A percentile compares a stretch with the other conserved stretches of the same genome.
Evolutionary conservation across 2,888 invertebrate species (phyloP).

Genomic region (Corbicula japonica): DNA sequence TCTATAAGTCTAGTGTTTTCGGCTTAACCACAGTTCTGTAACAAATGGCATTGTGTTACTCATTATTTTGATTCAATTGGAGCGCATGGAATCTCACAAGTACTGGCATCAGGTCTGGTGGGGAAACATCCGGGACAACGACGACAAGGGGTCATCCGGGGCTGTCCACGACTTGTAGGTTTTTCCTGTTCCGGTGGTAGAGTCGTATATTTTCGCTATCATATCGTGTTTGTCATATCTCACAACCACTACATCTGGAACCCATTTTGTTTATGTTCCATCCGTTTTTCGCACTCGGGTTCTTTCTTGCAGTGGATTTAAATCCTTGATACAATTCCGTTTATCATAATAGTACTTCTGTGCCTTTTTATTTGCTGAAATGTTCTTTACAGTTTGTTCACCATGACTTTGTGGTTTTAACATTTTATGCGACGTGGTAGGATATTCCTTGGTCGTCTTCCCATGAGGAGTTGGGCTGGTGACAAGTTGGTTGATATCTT

Average conservation of each 20-base stretch:
- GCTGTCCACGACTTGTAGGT: slow-evolving; percentile 11
- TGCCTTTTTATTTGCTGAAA: neutral
- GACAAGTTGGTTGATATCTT: slow-evolving; percentile 8
- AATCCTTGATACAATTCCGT: neutral
- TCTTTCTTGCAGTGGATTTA: slow-evolving; percentile 2
- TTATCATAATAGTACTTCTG: slow-evolving; percentile 20
- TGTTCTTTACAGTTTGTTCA: neutral
- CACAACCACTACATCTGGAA: slow-evolving; percentile 15
- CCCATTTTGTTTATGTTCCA: slow-evolving; percentile 7
- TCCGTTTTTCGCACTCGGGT: neutral
- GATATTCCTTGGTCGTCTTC: slow-evolving; percentile 25
- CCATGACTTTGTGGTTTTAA: slow-evolving; percentile 35
- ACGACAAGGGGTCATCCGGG: neutral
- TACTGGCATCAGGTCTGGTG: neutral
- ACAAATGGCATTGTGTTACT: too few species aligned
- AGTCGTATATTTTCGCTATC: neutral
- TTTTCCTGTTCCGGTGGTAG: slow-evolving; percentile 21
- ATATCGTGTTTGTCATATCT: slow-evolving; percentile 18
- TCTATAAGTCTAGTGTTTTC: neutral
- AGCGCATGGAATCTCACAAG: neutral
- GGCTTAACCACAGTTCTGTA: too few species aligned
- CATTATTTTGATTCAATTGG: neutral
- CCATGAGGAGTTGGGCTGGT: slow-evolving; percentile 35
- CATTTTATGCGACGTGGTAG: slow-evolving; percentile 28
- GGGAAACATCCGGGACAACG: neutral